Base-by-base conservation (phyloP, 1,140 invertebrate genomes). In the Aphidius ervi region DNA sequence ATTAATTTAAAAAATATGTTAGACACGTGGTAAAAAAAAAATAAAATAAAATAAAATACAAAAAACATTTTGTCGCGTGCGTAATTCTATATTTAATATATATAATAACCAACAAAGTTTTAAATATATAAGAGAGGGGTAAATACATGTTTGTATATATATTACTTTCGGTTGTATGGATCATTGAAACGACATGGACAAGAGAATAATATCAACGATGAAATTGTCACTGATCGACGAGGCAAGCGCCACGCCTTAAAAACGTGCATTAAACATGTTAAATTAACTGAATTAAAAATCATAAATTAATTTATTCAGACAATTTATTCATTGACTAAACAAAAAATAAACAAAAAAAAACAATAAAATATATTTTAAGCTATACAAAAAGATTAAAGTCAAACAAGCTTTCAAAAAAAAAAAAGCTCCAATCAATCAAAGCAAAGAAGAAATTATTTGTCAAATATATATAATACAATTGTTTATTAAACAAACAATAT, bases 21-120 rank as follows among this genome's bases (percentile, higher is more conserved):
- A 70, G 65, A 68, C 71, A 73, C 71, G 71, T 73, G 71, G 61
- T 63, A 66, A 66, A 65, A 61, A 58, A 62, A 65, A 67, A 67
- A 59, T 16, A 9, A 31, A 31, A 31, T 31, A 31, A 0, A 16
- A 16, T 16, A 16, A 16, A 31, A 31, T 31, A 23, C 1, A 31
- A 31, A 31, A 3, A 31, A 31, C 0, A 31, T 31, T 31, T 31
- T 56, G 62, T 64, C 70, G 66, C 69, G 66, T 68, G 63, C 68
- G 65, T 67, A 72, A 63, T 55, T 62, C 59, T 65, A 65, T 73
- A 73, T 73, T 73, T 73, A 73, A 56, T 57, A 49, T 46, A 57
- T 10, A 43, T 10, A 43, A 10, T 10, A 7, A 43, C 42, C 23
- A 42, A 20, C 16, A 54, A 10, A 23, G 6, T 5, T 37, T 16